Base-by-base conservation (phyloP, 1,140 invertebrate species). In the Drosophila virilis region DNA sequence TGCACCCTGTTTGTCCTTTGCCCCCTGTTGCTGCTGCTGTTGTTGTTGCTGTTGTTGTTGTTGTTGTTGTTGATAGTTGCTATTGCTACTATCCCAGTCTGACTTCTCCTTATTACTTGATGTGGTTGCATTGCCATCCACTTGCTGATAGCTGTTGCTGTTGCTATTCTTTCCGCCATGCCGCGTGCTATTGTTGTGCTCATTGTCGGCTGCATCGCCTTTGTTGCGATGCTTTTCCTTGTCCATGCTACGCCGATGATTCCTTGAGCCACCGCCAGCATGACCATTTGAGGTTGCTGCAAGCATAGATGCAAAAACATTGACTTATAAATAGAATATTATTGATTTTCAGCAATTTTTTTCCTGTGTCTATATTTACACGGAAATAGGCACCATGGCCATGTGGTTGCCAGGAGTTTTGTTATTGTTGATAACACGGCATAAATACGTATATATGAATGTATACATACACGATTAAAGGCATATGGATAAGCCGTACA, bases 221-320 rank as follows among this genome's bases (percentile, higher is more conserved):
- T 89, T 90, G 33, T 90, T 91, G 32, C 84, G 83, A 74, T 86
- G 76, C 58, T 89, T 89, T n/a, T 92, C 91, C 74, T 92, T 92
- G 70, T 92, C 90, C 68, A 89, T 70, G 65, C 91, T 92, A 59
- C 91, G 90, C 42, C 91, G 85, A 67, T 92, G 77, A 71, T 84
- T 86, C 74, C 86, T 92, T 40, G 76, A 75, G 59, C 75, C 76
- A 58, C 73, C 76, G 46, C 73, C 74, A 58, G 38, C 78, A 58
- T 92, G 91, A 35, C 90, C 91, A 88, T 92, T 92, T 67, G 89
- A 77, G 59, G 91, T 90, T 43, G 83, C 86, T 83, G 58, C 45
- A 82, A 62, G 62, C 7, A 70, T 28, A 71, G 66, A 46, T 50
- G 17, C 32, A 52, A 6, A 45, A 15, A 48, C 38, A 70, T 59